phyloP scores from a whole-genome alignment of 2,888 invertebrate species.

The Agrochola litura region DNA sequence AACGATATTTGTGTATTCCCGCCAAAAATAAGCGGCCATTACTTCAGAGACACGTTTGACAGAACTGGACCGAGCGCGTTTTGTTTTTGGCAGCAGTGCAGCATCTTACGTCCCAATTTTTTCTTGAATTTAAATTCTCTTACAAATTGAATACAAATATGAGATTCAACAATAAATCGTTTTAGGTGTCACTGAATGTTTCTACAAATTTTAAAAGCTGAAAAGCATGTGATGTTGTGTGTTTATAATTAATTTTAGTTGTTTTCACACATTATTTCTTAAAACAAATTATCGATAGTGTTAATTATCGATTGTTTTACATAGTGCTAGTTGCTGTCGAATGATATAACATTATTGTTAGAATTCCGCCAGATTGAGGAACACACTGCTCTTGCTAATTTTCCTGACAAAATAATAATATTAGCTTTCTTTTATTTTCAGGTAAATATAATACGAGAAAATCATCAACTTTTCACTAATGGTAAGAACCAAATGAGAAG shows the following conservation, averaged over 20 bases:
- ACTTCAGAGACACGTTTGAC: slow-evolving; percentile 84
- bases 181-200: slow-evolving; percentile 49
- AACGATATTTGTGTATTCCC: slow-evolving; percentile 82
- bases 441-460: slow-evolving; percentile 48
- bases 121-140: slow-evolving; percentile 52
- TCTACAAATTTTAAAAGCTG: slow-evolving; percentile 24
- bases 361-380: not conserved
- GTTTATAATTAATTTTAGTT: slow-evolving; percentile 38
- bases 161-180: slow-evolving; percentile 57
- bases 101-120: slow-evolving; percentile 62
- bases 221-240: slow-evolving; percentile 6
- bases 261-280: slow-evolving; percentile 7
- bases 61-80: slow-evolving; percentile 83
- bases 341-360: not conserved
- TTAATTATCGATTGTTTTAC: not conserved
- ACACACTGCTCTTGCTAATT: not conserved
- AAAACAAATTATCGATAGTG: not conserved
- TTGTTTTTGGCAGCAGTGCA: slow-evolving; percentile 76
- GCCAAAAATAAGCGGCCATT: slow-evolving; percentile 87
- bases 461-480: not conserved
- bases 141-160: slow-evolving; percentile 70
- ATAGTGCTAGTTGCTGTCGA: not conserved
- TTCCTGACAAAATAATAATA: slow-evolving; percentile 13
- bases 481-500: slow-evolving; percentile 23
- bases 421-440: slow-evolving; percentile 56